These are phyloP conservation scores for Coleophora flavipennella DNA, from an alignment of 2,888 invertebrate species.

Conservation along the genomic window DNA sequence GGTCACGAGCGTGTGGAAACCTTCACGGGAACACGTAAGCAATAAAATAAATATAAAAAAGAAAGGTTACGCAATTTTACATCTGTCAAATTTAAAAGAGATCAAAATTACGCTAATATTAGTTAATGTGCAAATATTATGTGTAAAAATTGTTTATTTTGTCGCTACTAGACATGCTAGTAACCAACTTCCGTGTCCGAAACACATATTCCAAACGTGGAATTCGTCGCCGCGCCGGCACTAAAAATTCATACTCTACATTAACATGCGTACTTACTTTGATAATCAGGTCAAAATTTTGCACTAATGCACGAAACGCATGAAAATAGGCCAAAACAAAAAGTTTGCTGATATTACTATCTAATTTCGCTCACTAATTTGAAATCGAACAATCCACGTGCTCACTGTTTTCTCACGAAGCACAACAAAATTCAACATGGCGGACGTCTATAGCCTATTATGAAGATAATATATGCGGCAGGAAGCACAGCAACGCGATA, in stretches of 20 bases:
- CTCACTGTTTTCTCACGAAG: conserved; percentile 76
- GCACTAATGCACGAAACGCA: conserved; percentile 31
- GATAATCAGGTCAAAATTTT: conserved; percentile 35
- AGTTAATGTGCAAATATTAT: background rate
- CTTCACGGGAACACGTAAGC: conserved; percentile 70
- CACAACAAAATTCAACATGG: conserved; percentile 79
- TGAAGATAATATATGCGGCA: too few relatives aligned
- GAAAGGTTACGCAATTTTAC: conserved; percentile 68
- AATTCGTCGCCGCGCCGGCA: conserved; percentile 55
- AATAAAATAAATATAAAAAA: conserved; percentile 57
- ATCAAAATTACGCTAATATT: conserved; percentile 4
- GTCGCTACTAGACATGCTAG: background rate
- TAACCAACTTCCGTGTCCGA: conserved; percentile 20
- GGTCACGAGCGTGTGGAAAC: conserved; percentile 63
- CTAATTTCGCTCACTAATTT: conserved; percentile 52
- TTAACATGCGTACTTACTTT: too few relatives aligned
- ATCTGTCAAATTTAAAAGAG: conserved; percentile 34
- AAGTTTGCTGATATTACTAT: conserved; percentile 47
- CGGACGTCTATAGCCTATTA: too few relatives aligned
- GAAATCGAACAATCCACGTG: conserved; percentile 75
- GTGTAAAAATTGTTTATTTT: background rate
- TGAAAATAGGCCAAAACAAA: conserved; percentile 34
- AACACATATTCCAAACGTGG: conserved; percentile 46
- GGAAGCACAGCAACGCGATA: too few relatives aligned
- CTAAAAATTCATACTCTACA: conserved; percentile 40